Evolutionary conservation across 2,113 vertebrate species (phyloP), one percentile per base, ranked within the genome.

Genomic region (Passer montanus): DNA sequence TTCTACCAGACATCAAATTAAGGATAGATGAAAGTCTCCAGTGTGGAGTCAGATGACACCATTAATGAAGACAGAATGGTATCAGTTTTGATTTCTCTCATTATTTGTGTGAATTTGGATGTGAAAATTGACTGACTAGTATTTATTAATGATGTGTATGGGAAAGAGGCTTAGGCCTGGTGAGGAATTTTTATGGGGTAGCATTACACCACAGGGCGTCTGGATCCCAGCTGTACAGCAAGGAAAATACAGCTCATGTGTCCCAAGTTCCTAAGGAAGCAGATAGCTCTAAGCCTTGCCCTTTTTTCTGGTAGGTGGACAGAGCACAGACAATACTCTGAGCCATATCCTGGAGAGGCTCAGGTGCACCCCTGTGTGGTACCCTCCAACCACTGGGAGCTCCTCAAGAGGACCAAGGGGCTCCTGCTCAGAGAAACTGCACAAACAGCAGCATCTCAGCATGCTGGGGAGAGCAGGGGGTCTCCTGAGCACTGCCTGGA

Each of bases 31-130:
- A 64, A 84, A 91, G 83, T 87, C 80, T 37, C 52, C 6, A 0
- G 6, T n/a, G 37, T 78, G 44, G 44, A 89, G 64, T 78, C 44
- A 67, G 27, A 47, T 6, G 6, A 41, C 27, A 75, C 43, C 33
- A 43, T 89, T 92, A 78, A 78, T 47, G 68, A 93, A 92, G 80
- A 84, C 35, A 84, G 64, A 93, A 81, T 39, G 35, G 39, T 82
- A 91, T 21, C 56, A 56, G 39, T 77, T 94, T 92, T 86, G 39
- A 72, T 77, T 92, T 50, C 27, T 94, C 43, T 35, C 15, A 37
- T 68, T 84, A 74, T 84, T 92, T 81, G 13, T 43, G 27, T 72
- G 47, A 90, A 75, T 44, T 37, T 93, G 58, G 31, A 82, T 78
- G 37, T 92, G 80, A 49, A 84, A 95, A 84, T 60, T 47, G 20